These are phyloP conservation scores for Bembecia ichneumoniformis DNA, from an alignment of 2,888 invertebrate genomes.

Conservation along the genomic window DNA sequence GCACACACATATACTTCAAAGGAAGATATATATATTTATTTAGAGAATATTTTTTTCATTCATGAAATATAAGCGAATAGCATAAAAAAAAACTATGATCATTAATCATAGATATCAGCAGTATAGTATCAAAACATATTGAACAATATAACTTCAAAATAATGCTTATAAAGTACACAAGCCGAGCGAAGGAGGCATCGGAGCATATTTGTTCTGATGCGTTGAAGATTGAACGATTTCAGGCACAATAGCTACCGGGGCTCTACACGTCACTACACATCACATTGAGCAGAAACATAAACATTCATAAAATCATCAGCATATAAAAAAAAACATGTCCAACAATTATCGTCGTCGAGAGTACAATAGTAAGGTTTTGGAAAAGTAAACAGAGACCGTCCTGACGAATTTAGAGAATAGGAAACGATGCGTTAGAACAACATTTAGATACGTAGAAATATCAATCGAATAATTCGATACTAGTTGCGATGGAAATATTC, in stretches of 20 bases:
- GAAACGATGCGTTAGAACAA: constrained; percentile 33
- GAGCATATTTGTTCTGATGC: constrained; percentile 31
- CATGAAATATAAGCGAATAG: no score
- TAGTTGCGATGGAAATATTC: background rate
- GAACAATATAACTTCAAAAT: constrained; percentile 2
- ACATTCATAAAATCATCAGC: constrained; percentile 67
- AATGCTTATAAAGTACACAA: constrained; percentile 24
- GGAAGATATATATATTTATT: no score
- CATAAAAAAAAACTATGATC: no score
- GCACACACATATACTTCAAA: no score
- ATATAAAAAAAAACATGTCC: constrained; percentile 34
- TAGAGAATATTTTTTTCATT: no score
- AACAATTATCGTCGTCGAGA: constrained; percentile 47
- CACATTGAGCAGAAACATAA: constrained; percentile 66
- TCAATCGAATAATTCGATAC: constrained; percentile 14
- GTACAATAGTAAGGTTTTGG: constrained; percentile 48
- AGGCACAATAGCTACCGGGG: constrained; percentile 40
- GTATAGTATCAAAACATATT: constrained; percentile 7
- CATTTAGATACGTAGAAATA: constrained; percentile 21
- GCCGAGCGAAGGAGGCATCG: constrained; percentile 35
- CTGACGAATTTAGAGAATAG: constrained; percentile 27
- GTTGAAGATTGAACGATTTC: constrained; percentile 39
- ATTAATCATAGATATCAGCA: background rate
- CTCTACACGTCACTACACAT: constrained; percentile 56
- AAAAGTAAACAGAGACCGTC: constrained; percentile 50